Percentiles rank a stretch among this genome's conserved stretches.
phyloP scores from a whole-genome alignment of 92 coral and sea anemone species.

The Phenganax stokvisi region DNA sequence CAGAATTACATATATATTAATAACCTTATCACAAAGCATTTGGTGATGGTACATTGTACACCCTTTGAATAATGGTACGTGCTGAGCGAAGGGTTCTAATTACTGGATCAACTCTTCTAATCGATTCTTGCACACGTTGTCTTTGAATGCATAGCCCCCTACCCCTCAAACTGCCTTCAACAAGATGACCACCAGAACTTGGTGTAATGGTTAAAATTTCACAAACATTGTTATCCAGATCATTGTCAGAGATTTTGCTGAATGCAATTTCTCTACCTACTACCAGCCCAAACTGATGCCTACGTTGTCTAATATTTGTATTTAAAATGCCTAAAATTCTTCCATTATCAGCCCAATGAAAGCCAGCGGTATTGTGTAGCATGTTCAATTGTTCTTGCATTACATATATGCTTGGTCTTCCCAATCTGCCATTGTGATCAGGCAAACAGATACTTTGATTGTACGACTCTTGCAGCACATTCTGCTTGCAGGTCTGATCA shows the following conservation, averaged over 20 bases:
- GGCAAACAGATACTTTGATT: conserved; percentile 5
- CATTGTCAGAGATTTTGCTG: background rate
- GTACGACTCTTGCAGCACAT: conserved; percentile 8
- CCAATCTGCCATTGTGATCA: conserved; percentile 5
- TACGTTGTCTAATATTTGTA: conserved; percentile 24
- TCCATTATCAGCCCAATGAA: conserved; percentile 34
- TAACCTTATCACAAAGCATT: conserved; percentile 38
- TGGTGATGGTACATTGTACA: conserved; percentile 31
- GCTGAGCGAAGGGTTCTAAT: conserved; percentile 25
- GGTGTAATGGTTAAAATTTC: conserved; percentile 3
- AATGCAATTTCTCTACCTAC: background rate
- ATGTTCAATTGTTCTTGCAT: conserved; percentile 23
- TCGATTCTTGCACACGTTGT: background rate
- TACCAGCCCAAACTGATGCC: conserved; percentile 17
- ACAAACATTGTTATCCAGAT: conserved; percentile 1
- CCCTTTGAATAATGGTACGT: conserved; percentile 31
- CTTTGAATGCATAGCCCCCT: conserved; percentile 19
- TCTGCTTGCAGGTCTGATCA: background rate
- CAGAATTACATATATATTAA: background rate
- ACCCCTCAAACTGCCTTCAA: conserved; percentile 13
- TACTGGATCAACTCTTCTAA: conserved; percentile 17
- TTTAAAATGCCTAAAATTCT: conserved; percentile 40
- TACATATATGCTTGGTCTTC: conserved; percentile 40
- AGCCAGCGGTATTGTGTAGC: conserved; percentile 24
- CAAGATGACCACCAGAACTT: conserved; percentile 15